Percentiles rank a stretch among this genome's conserved stretches.
Evolutionary conservation across 2,888 invertebrate species (phyloP).

Genomic region (Brachylomia viminalis): DNA sequence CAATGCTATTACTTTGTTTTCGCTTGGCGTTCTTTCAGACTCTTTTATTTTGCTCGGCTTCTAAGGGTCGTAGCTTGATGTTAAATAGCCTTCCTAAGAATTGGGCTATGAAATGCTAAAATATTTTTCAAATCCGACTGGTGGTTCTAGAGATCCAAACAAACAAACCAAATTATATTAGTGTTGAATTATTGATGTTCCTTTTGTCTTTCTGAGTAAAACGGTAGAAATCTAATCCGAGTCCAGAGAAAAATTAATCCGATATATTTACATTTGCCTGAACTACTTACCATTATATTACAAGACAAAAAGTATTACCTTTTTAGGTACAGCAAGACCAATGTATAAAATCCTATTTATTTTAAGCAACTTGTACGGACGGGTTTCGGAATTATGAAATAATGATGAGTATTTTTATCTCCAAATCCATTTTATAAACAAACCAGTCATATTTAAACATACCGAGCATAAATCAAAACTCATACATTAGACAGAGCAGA

Average conservation of each 20-base stretch:
- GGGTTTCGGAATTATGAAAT: background rate
- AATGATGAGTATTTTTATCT: conserved; percentile 7
- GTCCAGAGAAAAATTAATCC: background rate
- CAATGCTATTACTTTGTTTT: too few species aligned
- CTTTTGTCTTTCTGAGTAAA: background rate
- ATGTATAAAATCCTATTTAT: background rate
- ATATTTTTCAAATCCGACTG: too few species aligned
- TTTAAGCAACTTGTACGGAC: too few species aligned
- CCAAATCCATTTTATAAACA: conserved; percentile 13
- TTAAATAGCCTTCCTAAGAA: too few species aligned
- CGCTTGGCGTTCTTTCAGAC: too few species aligned
- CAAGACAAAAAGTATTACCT: background rate
- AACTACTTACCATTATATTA: background rate
- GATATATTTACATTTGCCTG: background rate
- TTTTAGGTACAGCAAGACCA: background rate
- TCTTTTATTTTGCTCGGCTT: too few species aligned
- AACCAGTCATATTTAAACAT: conserved; percentile 30
- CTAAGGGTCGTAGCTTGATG: too few species aligned
- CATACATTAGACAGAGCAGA: conserved; percentile 13
- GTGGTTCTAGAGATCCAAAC: too few species aligned
- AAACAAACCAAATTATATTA: too few species aligned
- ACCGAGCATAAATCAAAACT: conserved; percentile 38
- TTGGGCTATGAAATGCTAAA: too few species aligned
- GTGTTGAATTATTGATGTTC: too few species aligned
- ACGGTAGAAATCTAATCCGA: background rate